Percentiles rank a stretch among this genome's conserved stretches.
Evolutionary conservation across 2,888 invertebrate species (phyloP).

Genomic region (Drosophila anomelani): DNA sequence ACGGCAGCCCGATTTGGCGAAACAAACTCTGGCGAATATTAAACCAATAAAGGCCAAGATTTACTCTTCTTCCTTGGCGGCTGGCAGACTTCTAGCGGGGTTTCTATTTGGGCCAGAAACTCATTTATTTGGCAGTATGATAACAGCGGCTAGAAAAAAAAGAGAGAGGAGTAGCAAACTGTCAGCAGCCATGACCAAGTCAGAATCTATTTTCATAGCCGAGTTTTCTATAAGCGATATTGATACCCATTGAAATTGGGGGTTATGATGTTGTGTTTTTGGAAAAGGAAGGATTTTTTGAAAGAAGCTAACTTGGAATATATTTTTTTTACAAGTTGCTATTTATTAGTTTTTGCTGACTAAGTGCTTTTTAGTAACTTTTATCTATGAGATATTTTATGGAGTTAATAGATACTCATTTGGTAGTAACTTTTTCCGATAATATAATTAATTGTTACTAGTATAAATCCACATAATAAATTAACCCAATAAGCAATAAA

Average conservation of each 20-base stretch:
- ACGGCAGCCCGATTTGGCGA: neutral
- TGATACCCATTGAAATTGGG: constrained; percentile 3
- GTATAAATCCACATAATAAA: neutral
- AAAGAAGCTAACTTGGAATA: neutral
- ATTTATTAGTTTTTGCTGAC: too few species aligned
- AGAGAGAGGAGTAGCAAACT: constrained; percentile 9
- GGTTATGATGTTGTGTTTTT: neutral
- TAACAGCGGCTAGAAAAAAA: constrained; percentile 19
- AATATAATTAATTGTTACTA: neutral
- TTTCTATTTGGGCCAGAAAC: constrained; percentile 26
- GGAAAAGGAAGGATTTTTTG: neutral
- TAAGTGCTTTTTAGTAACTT: neutral
- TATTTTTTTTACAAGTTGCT: neutral
- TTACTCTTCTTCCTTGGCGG: constrained; percentile 4
- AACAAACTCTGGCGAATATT: constrained; percentile 24
- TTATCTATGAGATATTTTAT: neutral
- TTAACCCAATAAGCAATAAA: neutral
- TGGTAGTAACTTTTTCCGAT: neutral
- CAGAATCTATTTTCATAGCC: constrained; percentile 3
- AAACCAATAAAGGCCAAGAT: constrained; percentile 38
- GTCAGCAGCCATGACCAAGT: constrained; percentile 26
- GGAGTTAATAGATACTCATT: neutral
- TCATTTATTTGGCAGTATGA: constrained; percentile 52
- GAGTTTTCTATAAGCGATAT: neutral
- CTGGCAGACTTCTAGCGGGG: constrained; percentile 7